These are phyloP conservation scores for Centropristis striata DNA, from an alignment of 2,113 vertebrate species.

Conservation along the genomic window DNA sequence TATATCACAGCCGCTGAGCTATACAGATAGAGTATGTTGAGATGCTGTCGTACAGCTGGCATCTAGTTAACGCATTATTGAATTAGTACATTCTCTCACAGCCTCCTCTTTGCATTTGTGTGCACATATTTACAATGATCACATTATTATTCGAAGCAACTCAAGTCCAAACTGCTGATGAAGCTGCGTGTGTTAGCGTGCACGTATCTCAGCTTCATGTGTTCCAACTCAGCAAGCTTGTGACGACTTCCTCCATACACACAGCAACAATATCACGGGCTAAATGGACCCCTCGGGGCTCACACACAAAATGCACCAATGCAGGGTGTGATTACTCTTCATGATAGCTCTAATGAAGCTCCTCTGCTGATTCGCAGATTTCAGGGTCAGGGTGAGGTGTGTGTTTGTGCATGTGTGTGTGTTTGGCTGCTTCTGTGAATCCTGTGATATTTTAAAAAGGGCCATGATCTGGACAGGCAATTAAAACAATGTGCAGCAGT, in stretches of 20 bases:
- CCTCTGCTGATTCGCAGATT: slow-evolving; percentile 64
- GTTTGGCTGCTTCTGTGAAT: background rate
- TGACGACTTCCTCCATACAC: slow-evolving; percentile 32
- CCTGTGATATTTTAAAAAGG: slow-evolving; percentile 11
- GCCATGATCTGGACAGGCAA: slow-evolving; percentile 48
- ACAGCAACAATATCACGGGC: slow-evolving; percentile 44
- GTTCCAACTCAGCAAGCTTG: slow-evolving; percentile 18
- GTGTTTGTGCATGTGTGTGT: slow-evolving; percentile 1
- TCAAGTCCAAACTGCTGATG: slow-evolving; percentile 62
- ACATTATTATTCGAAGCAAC: slow-evolving; percentile 35
- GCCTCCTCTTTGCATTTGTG: background rate
- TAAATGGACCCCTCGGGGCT: slow-evolving; percentile 58
- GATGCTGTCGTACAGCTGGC: background rate
- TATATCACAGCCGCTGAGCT: slow-evolving; percentile 5
- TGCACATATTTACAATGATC: slow-evolving; percentile 12
- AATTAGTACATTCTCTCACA: slow-evolving; percentile 29
- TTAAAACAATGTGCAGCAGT: slow-evolving; percentile 53
- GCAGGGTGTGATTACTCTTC: slow-evolving; percentile 62
- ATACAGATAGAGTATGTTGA: background rate
- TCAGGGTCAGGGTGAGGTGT: slow-evolving; percentile 51
- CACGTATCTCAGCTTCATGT: slow-evolving; percentile 12
- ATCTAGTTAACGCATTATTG: slow-evolving; percentile 27
- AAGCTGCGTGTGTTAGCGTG: slow-evolving; percentile 34
- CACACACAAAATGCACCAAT: slow-evolving; percentile 38
- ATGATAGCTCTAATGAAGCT: slow-evolving; percentile 67